Percentiles rank a stretch among this genome's conserved stretches.
phyloP scores from a whole-genome alignment of 2,888 invertebrate species.

The Plemyria rubiginata region DNA sequence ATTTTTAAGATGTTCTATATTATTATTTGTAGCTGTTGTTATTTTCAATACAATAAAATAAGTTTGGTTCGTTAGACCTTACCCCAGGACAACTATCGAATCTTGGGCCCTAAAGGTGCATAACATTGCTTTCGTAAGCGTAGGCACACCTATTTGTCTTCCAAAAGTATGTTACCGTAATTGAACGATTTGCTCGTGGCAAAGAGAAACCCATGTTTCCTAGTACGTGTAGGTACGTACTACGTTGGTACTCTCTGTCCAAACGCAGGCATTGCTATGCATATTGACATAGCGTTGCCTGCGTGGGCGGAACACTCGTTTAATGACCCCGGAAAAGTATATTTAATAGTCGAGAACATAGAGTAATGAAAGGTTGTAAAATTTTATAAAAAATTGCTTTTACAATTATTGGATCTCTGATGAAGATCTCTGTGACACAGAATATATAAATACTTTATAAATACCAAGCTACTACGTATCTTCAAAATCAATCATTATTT shows the following conservation, averaged over 20 bases:
- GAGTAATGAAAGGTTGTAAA: constrained; percentile 5
- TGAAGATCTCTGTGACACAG: neutral
- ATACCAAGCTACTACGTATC: no score
- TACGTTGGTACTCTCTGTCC: constrained; percentile 27
- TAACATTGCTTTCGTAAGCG: constrained; percentile 4
- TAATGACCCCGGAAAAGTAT: constrained; percentile 66
- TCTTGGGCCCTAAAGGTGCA: neutral
- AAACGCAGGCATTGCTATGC: constrained; percentile 36
- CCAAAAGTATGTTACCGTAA: constrained; percentile 20
- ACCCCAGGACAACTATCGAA: neutral
- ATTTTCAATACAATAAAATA: neutral
- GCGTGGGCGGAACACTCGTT: constrained; percentile 67
- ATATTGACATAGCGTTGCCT: constrained; percentile 65
- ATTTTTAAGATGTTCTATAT: no score
- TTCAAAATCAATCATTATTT: no score
- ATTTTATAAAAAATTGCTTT: neutral
- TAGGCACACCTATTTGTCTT: constrained; percentile 16
- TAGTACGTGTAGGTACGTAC: neutral
- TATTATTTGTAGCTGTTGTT: neutral
- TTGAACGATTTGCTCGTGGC: constrained; percentile 23
- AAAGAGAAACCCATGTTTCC: constrained; percentile 23
- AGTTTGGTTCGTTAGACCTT: neutral
- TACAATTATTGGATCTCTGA: neutral
- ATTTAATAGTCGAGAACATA: constrained; percentile 47
- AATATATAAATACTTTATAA: neutral